Conservation (phyloP, 2,888 invertebrate genomes). For the Limenitis arthemis region DNA sequence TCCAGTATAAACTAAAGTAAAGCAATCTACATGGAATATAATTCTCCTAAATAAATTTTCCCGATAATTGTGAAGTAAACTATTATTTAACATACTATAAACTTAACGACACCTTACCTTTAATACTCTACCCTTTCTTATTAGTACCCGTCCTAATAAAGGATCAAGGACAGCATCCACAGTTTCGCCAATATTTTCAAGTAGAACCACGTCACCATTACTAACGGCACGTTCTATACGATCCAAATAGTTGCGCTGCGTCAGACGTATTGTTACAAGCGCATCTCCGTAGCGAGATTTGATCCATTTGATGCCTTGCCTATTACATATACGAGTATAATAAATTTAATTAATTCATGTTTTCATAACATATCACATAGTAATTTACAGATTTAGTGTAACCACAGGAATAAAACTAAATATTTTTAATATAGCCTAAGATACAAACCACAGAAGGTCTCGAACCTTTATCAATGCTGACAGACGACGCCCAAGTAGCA, state of each 20-base stretch:
- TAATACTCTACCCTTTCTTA: slow-evolving; percentile 86
- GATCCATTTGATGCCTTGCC: slow-evolving; percentile 95
- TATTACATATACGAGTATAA: slow-evolving; percentile 33
- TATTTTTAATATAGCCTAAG: slow-evolving; percentile 65
- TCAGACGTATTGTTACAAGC: slow-evolving; percentile 82
- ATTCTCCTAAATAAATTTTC: too few relatives aligned
- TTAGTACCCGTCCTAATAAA: slow-evolving; percentile 87
- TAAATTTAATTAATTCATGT: neutral
- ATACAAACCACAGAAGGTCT: slow-evolving; percentile 86
- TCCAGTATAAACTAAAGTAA: too few relatives aligned
- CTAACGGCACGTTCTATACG: slow-evolving; percentile 82
- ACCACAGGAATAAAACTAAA: neutral
- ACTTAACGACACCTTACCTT: slow-evolving; percentile 44
- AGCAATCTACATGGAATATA: too few relatives aligned
- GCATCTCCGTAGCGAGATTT: slow-evolving; percentile 86
- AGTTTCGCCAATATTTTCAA: slow-evolving; percentile 92
- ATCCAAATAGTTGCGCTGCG: slow-evolving; percentile 88
- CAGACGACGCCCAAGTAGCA: slow-evolving; percentile 94
- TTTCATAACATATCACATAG: neutral
- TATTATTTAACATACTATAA: neutral
- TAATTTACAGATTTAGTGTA: neutral
- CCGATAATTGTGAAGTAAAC: too few relatives aligned
- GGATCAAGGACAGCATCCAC: slow-evolving; percentile 94
- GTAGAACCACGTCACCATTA: slow-evolving; percentile 82
- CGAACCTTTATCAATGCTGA: slow-evolving; percentile 88